Evolutionary conservation across 2,113 vertebrate genomes (phyloP), one percentile per base, ranked within the genome.

Genomic region (Spermophilus dauricus): DNA sequence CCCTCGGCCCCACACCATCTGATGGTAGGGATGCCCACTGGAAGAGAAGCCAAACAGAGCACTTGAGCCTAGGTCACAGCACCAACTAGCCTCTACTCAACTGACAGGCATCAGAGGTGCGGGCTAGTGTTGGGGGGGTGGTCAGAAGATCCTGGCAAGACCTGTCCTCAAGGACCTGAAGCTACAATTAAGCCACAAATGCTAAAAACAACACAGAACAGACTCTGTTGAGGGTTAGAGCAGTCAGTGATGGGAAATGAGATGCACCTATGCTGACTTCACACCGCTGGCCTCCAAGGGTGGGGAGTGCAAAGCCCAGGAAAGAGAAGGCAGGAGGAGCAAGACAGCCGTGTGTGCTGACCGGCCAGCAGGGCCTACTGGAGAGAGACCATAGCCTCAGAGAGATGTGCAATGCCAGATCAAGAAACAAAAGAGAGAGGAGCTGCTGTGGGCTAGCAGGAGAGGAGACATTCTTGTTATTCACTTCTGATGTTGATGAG

Each of bases 1-100:
- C 99, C 99, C 98, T 99, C 99, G 2, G 99, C 99, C 61, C 99
- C 99, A 48, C 99, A 99, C 99, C 99, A 99, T 95, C 99, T 99
- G 97, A 99, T 99, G 81, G 99, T 99, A 48, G 99, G 99, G 98
- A 99, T 99, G 86, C 99, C 99, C 98, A 99, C 99, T 99, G 97
- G 58, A 98, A 20, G 22, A 56, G 65, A 86, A 53, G 82, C 34
- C 39, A 84, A 14, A 84, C 42, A 89, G 1, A 72, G 67, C 37
- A 1, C 8, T 24, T 95, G 78, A 95, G 63, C 10, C 56, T 11
- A 26, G 9, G 14, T 10, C 14, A 34, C 22, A 45, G n/a, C 65
- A 22, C 3, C 4, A 18, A 56, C 61, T 53, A 13, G 9, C 45
- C n/a, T 53, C 51, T 30, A 37, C 22, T 53, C 76, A 73, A 17